Conservation (phyloP, 1,140 invertebrate genomes). For the Brachionus angularis region DNA sequence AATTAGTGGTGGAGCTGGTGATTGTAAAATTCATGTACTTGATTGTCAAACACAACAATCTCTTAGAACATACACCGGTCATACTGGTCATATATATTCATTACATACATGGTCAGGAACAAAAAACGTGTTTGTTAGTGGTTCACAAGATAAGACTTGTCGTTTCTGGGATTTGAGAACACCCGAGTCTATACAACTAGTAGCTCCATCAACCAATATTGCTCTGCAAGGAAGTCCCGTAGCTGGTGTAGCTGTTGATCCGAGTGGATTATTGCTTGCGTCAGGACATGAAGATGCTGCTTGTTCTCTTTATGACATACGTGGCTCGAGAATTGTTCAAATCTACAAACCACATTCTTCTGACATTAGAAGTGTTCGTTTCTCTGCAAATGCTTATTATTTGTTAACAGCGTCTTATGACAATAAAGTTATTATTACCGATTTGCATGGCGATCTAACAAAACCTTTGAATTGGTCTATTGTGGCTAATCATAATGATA, state of each 20-base stretch:
- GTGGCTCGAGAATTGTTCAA: constrained; percentile 79
- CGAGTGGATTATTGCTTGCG: constrained; percentile 83
- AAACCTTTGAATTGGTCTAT: constrained; percentile 72
- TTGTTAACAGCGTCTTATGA: constrained; percentile 95
- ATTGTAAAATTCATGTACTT: constrained; percentile 96
- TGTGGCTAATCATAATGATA: constrained; percentile 91
- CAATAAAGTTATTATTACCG: constrained; percentile 86
- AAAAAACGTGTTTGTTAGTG: constrained; percentile 80
- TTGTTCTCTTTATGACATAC: constrained; percentile 90
- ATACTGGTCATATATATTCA: constrained; percentile 82
- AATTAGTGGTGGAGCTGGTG: constrained; percentile 92
- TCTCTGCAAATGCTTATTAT: constrained; percentile 95
- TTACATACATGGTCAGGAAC: constrained; percentile 94
- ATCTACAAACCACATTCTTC: constrained; percentile 86
- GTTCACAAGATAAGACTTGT: constrained; percentile 89
- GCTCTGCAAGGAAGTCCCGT: constrained; percentile 74
- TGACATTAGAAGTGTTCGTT: constrained; percentile 88
- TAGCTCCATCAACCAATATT: constrained; percentile 7
- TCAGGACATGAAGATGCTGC: constrained; percentile 93
- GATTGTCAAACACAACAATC: constrained; percentile 90
- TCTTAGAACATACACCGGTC: constrained; percentile 84
- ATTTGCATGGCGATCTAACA: constrained; percentile 88
- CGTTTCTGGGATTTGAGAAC: constrained; percentile 94
- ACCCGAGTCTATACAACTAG: constrained; percentile 64
- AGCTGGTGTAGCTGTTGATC: constrained; percentile 89